These are phyloP conservation scores for Drosophila hydei DNA, from an alignment of 1,140 invertebrate genomes.

Conservation along the genomic window DNA sequence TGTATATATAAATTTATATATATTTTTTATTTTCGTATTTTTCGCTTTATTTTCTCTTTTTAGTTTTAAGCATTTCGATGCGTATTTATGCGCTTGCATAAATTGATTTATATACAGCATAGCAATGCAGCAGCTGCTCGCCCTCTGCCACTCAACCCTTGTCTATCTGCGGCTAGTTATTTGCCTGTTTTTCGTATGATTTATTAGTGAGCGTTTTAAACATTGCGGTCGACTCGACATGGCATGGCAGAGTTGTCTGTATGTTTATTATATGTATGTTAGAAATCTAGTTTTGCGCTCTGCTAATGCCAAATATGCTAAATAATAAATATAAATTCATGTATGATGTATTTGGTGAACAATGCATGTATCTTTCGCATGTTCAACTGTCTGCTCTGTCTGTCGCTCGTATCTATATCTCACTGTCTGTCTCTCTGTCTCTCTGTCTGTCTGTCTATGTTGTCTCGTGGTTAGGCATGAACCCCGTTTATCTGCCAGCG, in stretches of 20 bases:
- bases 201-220: conserved; percentile 72
- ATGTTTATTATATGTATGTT: neutral
- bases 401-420: too few species aligned
- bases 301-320: conserved; percentile 64
- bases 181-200: conserved; percentile 57
- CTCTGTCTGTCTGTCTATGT: conserved; percentile 14
- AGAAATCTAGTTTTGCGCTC: conserved; percentile 1
- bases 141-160: neutral
- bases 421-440: neutral
- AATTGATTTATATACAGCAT: conserved; percentile 62
- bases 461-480: conserved; percentile 66
- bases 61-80: conserved; percentile 36
- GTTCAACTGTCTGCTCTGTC: conserved; percentile 30
- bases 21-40: conserved; percentile 31
- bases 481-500: conserved; percentile 65
- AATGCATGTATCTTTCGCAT: conserved; percentile 47
- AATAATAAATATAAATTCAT: conserved; percentile 64
- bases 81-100: conserved; percentile 65
- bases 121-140: conserved; percentile 34
- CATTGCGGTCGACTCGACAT: conserved; percentile 54
- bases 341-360: conserved; percentile 56
- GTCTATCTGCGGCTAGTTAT: conserved; percentile 28
- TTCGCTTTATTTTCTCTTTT: conserved; percentile 13
- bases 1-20: conserved; percentile 25
- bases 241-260: neutral